Base-by-base conservation (phyloP, 2,797 vertebrate species). In the Tarsius wallacei region DNA sequence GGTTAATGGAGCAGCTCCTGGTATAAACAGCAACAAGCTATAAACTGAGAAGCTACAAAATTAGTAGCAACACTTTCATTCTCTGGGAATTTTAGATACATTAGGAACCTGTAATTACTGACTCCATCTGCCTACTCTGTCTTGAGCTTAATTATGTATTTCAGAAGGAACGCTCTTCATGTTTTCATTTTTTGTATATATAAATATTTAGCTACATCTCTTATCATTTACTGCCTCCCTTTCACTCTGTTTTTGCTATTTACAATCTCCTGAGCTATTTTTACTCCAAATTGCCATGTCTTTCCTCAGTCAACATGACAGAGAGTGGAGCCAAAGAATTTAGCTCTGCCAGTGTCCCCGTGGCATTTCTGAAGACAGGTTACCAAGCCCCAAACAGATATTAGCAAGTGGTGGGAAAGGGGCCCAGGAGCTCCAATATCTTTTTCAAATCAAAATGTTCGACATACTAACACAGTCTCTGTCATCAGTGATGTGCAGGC, bases 91-190 rank as follows among this genome's bases (percentile, higher is more conserved):
- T 97, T 95, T 91, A 97, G 97, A 97, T 95, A 89, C 97, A 97
- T 97, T 94, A 96, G 94, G 84, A 97, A 95, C 96, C 97, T 97
- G 97, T 95, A 98, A 98, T 98, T 98, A 97, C 96, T 76, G 94
- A 93, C 94, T 96, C 97, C 96, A 97, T 97, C 97, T 97, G 97
- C 97, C 93, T 95, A 87, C 94, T 81, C 95, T 68, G 74, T 96
- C 97, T 97, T 96, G 74, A 95, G 93, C 71, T 97, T 97, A 97
- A 97, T 97, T 97, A 97, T 95, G 95, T 90, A 96, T 97, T 97
- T 97, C 97, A 96, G 96, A 97, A 98, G 76, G 57, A 96, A 82
- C n/a, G 2, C 61, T 97, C 87, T 93, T 94, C 90, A 49, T 98
- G 96, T 97, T 96, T 98, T 97, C 96, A 93, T 76, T 95, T 98